Conservation (phyloP, 2,113 vertebrate genomes). For the Neotoma lepida region DNA sequence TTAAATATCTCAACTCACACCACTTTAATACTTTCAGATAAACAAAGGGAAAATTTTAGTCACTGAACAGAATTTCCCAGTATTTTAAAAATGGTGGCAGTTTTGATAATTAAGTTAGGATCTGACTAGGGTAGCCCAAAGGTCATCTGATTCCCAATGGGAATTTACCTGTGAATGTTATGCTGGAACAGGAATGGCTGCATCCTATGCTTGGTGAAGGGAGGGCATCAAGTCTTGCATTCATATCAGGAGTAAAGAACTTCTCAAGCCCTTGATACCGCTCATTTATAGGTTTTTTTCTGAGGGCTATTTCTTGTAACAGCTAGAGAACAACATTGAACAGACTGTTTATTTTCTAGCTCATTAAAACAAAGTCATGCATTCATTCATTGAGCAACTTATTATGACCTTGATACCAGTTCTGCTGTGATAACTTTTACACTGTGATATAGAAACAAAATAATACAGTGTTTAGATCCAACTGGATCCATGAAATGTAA, state of each 20-base stretch:
- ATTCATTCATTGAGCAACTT: slow-evolving; percentile 5
- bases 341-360: slow-evolving; percentile 31
- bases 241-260: slow-evolving; percentile 81
- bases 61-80: not conserved
- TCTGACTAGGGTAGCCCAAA: not conserved
- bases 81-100: not conserved
- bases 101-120: not conserved
- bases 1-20: not conserved
- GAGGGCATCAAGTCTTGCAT: not conserved
- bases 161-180: slow-evolving; percentile 80
- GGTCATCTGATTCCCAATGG: not conserved
- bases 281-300: slow-evolving; percentile 68
- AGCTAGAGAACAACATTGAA: slow-evolving; percentile 75
- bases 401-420: not conserved
- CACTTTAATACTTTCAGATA: not conserved
- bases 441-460: not conserved
- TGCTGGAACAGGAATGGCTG: not conserved
- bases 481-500: not conserved
- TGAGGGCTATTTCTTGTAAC: slow-evolving; percentile 81
- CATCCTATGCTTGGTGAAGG: slow-evolving; percentile 53
- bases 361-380: not conserved
- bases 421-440: not conserved
- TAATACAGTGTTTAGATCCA: not conserved
- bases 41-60: slow-evolving; percentile 4
- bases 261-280: slow-evolving; percentile 82